Percentiles rank a stretch among this genome's conserved stretches.
phyloP scores from a whole-genome alignment of 2,888 invertebrate species.

The Drosophila conformis region DNA sequence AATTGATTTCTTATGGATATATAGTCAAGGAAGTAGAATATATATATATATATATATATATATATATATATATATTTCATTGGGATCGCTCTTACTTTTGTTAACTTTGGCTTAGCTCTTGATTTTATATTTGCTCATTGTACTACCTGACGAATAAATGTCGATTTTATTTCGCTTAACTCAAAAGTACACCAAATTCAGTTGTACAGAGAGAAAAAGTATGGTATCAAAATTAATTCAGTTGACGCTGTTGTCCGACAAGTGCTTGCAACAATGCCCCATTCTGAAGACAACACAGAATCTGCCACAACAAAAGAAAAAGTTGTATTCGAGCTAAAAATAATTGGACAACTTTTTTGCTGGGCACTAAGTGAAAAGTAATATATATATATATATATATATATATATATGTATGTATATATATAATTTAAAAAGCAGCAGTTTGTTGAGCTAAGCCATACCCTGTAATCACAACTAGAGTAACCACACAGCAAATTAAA shows the following conservation, averaged over 20 bases:
- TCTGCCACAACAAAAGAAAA: constrained; percentile 10
- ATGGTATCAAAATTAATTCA: constrained; percentile 21
- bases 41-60: background rate
- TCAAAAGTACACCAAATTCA: background rate
- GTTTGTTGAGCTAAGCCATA: background rate
- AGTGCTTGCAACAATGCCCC: constrained; percentile 9
- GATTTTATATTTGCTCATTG: background rate
- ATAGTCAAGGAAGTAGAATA: no score
- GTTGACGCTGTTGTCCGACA: constrained; percentile 19
- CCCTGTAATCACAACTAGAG: constrained; percentile 1
- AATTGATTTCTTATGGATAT: background rate
- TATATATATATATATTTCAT: background rate
- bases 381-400: background rate
- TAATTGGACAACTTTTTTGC: constrained; percentile 29
- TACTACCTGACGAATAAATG: background rate
- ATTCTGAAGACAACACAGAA: background rate
- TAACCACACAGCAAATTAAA: background rate
- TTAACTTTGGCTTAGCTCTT: background rate
- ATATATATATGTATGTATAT: background rate
- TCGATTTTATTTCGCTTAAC: background rate
- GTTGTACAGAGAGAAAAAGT: constrained; percentile 7
- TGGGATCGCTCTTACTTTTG: background rate
- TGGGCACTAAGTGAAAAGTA: constrained; percentile 9
- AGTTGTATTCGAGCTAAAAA: constrained; percentile 46
- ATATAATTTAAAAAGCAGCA: background rate